These are phyloP conservation scores for Ommatoiulus sabulosus DNA, from an alignment of 2,888 invertebrate species.

Conservation along the genomic window DNA sequence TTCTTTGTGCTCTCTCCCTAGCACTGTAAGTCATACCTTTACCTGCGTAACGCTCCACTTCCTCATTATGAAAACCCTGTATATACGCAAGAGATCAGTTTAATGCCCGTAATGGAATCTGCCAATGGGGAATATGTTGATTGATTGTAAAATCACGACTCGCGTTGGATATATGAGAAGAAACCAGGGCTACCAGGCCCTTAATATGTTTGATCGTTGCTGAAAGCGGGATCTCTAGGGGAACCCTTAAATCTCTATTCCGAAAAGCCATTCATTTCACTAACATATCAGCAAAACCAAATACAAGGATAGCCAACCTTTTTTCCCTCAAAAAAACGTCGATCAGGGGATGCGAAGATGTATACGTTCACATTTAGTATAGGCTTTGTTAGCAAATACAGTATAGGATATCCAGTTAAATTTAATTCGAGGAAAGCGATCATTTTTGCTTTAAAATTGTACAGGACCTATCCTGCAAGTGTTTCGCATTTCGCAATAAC, in stretches of 20 bases:
- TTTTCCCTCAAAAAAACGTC: background rate
- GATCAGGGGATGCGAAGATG: too few relatives aligned
- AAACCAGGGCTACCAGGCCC: background rate
- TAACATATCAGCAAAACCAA: background rate
- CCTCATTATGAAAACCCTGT: background rate
- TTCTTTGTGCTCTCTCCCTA: too few relatives aligned
- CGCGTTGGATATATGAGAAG: background rate
- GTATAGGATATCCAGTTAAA: too few relatives aligned
- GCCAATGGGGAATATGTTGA: background rate
- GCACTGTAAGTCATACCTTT: background rate
- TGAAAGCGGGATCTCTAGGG: too few relatives aligned
- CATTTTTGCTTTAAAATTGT: too few relatives aligned
- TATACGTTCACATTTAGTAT: too few relatives aligned
- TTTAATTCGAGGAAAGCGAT: too few relatives aligned
- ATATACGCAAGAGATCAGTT: background rate
- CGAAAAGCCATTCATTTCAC: background rate
- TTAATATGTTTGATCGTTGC: background rate
- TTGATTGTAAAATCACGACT: background rate
- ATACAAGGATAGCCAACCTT: background rate
- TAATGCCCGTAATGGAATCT: background rate
- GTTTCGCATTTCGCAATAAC: too few relatives aligned
- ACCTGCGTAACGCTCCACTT: background rate
- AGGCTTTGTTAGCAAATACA: too few relatives aligned
- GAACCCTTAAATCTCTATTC: background rate
- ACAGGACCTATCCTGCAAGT: too few relatives aligned